Evolutionary conservation across 2,888 invertebrate species (phyloP).

Genomic region (Zhengitettix transpicula): DNA sequence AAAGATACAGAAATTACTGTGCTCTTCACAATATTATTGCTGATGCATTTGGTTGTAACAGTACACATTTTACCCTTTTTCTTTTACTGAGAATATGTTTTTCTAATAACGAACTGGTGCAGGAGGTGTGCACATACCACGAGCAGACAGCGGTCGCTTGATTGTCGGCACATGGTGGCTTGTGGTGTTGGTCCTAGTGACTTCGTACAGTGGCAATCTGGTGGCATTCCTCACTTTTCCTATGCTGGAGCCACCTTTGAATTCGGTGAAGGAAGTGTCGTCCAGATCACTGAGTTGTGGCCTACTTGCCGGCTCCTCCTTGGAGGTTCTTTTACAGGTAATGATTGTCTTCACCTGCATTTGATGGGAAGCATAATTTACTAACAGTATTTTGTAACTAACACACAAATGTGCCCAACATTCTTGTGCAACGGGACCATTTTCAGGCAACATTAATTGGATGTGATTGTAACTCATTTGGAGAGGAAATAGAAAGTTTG

Average conservation of each 20-base stretch:
- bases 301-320: conserved; percentile 52
- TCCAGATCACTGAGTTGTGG: conserved; percentile 52
- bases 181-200: conserved; percentile 72
- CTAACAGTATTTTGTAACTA: no score
- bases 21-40: neutral
- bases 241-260: conserved; percentile 55
- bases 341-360: conserved; percentile 1
- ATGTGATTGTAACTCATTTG: no score
- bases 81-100: no score
- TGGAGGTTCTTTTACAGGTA: conserved; percentile 46
- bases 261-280: conserved; percentile 48
- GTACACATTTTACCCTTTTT: no score
- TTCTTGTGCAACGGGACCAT: no score
- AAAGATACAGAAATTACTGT: neutral
- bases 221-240: conserved; percentile 88
- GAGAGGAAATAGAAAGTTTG: no score
- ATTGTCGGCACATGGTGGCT: conserved; percentile 87
- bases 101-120: no score
- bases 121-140: conserved; percentile 78
- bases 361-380: neutral
- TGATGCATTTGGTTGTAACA: no score
- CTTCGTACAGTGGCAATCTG: conserved; percentile 82
- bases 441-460: no score
- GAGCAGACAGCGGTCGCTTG: conserved; percentile 69
- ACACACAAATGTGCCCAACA: no score